These are phyloP conservation scores for Caradrina clavipalpis DNA, from an alignment of 2,888 invertebrate genomes.

Conservation along the genomic window DNA sequence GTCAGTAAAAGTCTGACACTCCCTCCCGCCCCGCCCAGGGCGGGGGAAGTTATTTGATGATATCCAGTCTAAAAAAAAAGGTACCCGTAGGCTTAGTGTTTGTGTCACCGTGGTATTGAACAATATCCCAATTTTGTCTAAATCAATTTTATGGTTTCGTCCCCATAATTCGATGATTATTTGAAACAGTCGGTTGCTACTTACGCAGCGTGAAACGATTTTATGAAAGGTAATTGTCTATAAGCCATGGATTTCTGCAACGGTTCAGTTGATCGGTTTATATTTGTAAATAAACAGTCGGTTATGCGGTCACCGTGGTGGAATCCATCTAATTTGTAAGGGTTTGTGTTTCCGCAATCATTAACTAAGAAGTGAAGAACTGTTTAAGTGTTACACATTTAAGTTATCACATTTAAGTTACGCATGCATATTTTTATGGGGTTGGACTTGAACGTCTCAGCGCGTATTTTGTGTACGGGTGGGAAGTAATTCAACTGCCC, in stretches of 20 bases:
- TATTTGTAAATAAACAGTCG: conserved; percentile 58
- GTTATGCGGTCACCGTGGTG: conserved; percentile 49
- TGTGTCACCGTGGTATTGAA: neutral
- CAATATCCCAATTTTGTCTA: conserved; percentile 29
- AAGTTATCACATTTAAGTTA: too few species aligned
- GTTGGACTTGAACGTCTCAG: too few species aligned
- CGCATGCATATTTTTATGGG: too few species aligned
- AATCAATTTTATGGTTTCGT: conserved; percentile 70
- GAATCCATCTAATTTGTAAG: conserved; percentile 25
- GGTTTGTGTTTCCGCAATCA: conserved; percentile 37
- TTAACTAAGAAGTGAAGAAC: conserved; percentile 8
- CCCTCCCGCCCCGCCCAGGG: too few species aligned
- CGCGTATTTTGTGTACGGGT: too few species aligned
- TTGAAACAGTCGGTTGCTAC: conserved; percentile 57
- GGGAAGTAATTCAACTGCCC: too few species aligned
- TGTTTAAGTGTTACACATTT: neutral
- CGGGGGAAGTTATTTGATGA: too few species aligned
- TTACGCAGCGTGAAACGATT: conserved; percentile 68
- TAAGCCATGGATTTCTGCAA: conserved; percentile 63
- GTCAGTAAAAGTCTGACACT: too few species aligned
- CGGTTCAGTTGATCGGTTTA: conserved; percentile 56
- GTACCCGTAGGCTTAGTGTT: too few species aligned
- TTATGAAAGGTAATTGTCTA: conserved; percentile 65
- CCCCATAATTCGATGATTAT: conserved; percentile 63
- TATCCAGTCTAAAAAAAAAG: too few species aligned